These are phyloP conservation scores for Meloidogyne chitwoodi DNA, from an alignment of 1,140 invertebrate species.

Conservation along the genomic window DNA sequence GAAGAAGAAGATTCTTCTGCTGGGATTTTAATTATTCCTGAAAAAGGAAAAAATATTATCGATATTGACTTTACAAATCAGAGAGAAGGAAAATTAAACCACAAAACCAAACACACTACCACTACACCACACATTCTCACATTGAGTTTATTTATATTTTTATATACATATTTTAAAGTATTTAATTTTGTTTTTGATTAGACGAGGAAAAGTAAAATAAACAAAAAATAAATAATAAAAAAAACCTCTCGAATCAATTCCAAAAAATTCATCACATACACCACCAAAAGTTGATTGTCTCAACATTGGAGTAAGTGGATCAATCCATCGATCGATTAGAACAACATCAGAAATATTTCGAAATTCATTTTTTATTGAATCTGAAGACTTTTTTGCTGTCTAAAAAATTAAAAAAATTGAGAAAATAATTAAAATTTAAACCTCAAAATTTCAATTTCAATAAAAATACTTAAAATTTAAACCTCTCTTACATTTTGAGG, in stretches of 20 bases:
- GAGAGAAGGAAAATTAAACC: not conserved
- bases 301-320: constrained; percentile 82
- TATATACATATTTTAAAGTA: too few species aligned
- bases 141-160: too few species aligned
- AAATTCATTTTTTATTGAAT: not conserved
- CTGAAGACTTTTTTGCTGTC: not conserved
- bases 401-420: not conserved
- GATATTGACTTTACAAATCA: not conserved
- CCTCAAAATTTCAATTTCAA: not conserved
- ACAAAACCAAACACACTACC: not conserved
- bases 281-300: constrained; percentile 96
- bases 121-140: not conserved
- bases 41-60: not conserved
- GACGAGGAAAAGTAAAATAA: too few species aligned
- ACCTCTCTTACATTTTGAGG: not conserved
- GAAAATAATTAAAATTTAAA: too few species aligned
- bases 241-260: constrained; percentile 63
- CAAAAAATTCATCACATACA: constrained; percentile 84
- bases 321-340: constrained; percentile 79
- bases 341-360: constrained; percentile 65
- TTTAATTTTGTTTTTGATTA: too few species aligned
- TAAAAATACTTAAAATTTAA: not conserved
- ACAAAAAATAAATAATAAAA: not conserved
- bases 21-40: not conserved
- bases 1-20: not conserved